A percentile compares a stretch with the other conserved stretches of the same genome.
These are phyloP conservation scores for Alouatta palliata DNA, from an alignment of 2,113 vertebrate species.

Conservation along the genomic window DNA sequence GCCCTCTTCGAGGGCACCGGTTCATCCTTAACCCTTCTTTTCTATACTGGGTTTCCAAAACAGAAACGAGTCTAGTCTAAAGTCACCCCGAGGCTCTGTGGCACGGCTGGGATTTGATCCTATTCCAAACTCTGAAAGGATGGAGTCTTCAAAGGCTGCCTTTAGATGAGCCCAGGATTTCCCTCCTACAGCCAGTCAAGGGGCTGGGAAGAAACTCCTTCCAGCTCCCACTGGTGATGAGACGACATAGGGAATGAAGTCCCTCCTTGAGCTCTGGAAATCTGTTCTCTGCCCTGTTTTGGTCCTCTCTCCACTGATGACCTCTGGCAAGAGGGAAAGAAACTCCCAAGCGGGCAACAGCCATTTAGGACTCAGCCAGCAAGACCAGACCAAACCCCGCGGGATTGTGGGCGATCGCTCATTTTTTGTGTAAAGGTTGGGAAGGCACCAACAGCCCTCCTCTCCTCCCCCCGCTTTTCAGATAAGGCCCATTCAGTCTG, in stretches of 20 bases:
- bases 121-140: background rate
- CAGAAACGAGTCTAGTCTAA: background rate
- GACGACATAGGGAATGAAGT: background rate
- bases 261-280: background rate
- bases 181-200: background rate
- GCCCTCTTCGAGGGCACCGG: background rate
- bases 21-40: background rate
- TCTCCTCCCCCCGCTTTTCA: background rate
- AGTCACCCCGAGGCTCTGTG: background rate
- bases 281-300: background rate
- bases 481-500: constrained; percentile 53
- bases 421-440: background rate
- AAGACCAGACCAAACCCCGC: background rate
- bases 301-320: background rate
- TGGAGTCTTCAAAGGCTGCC: background rate
- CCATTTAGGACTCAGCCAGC: background rate
- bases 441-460: background rate
- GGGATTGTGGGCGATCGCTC: background rate
- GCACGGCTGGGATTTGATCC: background rate
- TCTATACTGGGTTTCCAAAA: background rate
- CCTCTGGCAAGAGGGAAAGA: background rate
- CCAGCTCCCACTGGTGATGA: background rate
- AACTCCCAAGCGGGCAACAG: background rate
- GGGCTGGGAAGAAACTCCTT: background rate
- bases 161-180: background rate